Evolutionary conservation across 2,797 vertebrate genomes (phyloP), one percentile per base, ranked within the genome.

Genomic region (Argentina silus): DNA sequence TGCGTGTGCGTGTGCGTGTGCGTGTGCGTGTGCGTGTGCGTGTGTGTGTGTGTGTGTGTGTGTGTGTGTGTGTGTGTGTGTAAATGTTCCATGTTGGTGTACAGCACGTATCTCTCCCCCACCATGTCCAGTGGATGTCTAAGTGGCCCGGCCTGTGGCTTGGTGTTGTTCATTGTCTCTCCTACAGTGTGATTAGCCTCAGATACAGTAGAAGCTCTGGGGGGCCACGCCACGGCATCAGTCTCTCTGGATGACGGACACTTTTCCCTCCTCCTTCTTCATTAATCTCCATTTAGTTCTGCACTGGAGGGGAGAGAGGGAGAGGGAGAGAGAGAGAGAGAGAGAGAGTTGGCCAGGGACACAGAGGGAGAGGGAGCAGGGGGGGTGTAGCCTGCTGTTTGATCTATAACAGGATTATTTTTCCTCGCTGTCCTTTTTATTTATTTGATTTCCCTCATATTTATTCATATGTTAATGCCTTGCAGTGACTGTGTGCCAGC

Each of bases 401-500:
- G 91, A 92, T 92, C 88, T 91, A 88, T 91, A 93, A 93, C 89
- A 89, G 90, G 90, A 92, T 94, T 92, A 91, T 90, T 89, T 89
- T 83, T 78, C 84, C 76, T 85, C 85, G 86, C 88, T 86, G 79
- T 82, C 86, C 87, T 85, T 64, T 90, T 92, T 90, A 92, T 93
- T 91, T 90, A 92, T 90, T 91, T 89, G 83, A 88, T 91, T 90
- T 81, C 42, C 71, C 79, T 87, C 85, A 86, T 90, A 90, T 91
- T 90, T 91, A 90, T 93, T 91, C 86, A 89, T 87, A 90, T 87
- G 83, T 86, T 91, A 90, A 91, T 84, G 81, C 47, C 50, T 67
- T 21, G n/a, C 19, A 15, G 61, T 83, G 82, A 81, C 83, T 61
- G 69, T 73, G 83, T 59, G 78, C 27, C 27, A 36, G 27, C 27